Evolutionary conservation across 2,888 invertebrate species (phyloP).

Genomic region (Lycocerus yunnanus): DNA sequence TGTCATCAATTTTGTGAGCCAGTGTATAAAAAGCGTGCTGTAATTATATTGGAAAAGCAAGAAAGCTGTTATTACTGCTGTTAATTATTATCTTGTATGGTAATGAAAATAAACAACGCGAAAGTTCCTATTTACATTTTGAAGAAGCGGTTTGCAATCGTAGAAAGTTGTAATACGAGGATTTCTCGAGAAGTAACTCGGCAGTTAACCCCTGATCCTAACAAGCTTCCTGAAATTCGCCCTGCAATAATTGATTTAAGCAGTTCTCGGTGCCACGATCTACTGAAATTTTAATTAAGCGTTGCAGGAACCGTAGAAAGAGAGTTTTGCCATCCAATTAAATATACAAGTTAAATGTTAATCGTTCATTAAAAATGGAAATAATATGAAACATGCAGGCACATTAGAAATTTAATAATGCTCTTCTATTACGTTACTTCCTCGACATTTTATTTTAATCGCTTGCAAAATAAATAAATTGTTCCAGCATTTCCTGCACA

Average conservation of each 20-base stretch:
- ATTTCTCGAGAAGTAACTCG: neutral
- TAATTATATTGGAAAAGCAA: neutral
- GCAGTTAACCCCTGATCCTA: neutral
- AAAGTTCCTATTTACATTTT: neutral
- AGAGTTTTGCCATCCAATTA: neutral
- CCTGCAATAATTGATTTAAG: neutral
- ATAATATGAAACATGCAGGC: neutral
- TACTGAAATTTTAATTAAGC: neutral
- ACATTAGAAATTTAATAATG: neutral
- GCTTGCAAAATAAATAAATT: neutral
- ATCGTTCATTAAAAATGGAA: neutral
- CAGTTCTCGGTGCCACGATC: neutral
- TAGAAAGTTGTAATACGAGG: neutral
- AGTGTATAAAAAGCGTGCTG: too few species aligned
- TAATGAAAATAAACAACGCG: neutral
- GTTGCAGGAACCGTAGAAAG: neutral
- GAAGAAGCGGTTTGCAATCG: neutral
- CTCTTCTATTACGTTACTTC: neutral
- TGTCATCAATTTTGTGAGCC: too few species aligned
- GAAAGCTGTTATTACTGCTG: neutral
- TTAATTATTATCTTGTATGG: neutral
- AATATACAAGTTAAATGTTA: neutral
- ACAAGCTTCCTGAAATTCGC: neutral
- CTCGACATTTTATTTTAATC: neutral
- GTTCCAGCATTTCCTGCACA: neutral